phyloP scores from a whole-genome alignment of 2,797 vertebrate species.

The Lithobates pipiens region DNA sequence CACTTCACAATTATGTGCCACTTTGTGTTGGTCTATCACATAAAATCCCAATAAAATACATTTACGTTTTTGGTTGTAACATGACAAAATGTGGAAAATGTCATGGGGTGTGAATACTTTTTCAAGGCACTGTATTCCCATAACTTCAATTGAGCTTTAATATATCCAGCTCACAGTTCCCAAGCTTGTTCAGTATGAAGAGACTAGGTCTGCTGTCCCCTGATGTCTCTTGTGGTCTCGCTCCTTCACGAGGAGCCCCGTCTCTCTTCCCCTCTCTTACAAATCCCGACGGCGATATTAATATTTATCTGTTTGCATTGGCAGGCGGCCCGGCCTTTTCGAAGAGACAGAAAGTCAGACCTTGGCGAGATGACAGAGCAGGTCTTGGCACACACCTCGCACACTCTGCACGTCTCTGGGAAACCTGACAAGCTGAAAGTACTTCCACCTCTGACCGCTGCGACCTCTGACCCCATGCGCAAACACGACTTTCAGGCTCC shows the following conservation, averaged over 20 bases:
- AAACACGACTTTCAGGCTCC: slow-evolving; percentile 50
- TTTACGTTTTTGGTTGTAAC: no score
- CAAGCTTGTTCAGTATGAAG: no score
- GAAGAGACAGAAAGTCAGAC: slow-evolving; percentile 9
- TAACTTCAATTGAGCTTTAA: no score
- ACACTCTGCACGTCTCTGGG: slow-evolving; percentile 47
- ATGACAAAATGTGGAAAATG: no score
- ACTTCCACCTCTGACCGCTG: slow-evolving; percentile 23
- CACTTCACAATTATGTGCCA: no score
- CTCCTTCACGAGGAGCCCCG: background rate
- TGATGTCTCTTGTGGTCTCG: no score
- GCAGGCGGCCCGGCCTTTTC: slow-evolving; percentile 3
- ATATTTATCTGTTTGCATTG: slow-evolving; percentile 45
- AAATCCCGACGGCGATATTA: slow-evolving; percentile 13
- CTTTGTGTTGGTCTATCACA: no score
- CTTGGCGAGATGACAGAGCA: background rate
- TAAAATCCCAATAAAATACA: no score
- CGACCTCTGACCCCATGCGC: slow-evolving; percentile 34
- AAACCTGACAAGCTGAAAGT: slow-evolving; percentile 35
- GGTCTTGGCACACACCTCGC: slow-evolving; percentile 16
- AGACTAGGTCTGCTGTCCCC: no score
- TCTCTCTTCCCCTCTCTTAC: background rate
- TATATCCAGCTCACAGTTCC: no score
- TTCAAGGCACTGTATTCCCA: no score
- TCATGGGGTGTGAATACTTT: no score